Conservation (phyloP, 2,888 invertebrate genomes). For the Arenicola marina region DNA sequence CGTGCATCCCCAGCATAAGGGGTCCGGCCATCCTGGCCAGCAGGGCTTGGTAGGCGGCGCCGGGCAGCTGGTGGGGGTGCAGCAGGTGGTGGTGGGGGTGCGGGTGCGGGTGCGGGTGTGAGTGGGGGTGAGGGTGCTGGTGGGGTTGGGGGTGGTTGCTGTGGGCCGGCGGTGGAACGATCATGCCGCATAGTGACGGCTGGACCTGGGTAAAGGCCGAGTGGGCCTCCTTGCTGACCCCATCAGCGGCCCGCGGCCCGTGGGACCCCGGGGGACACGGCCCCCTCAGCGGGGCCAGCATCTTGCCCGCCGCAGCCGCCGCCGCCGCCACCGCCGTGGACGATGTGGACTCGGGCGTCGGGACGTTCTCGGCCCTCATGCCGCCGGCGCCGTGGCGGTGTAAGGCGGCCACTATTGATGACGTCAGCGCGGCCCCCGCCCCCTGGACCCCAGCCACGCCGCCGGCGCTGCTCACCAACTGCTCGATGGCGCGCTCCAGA, state of each 20-base stretch:
- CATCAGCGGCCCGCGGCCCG: not conserved
- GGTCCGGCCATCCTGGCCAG: not conserved
- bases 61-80: not conserved
- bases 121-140: not conserved
- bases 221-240: not conserved
- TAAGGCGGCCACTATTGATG: no score
- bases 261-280: not conserved
- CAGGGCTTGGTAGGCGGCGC: not conserved
- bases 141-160: not conserved
- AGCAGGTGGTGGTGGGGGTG: not conserved
- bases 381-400: no score
- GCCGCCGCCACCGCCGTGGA: not conserved
- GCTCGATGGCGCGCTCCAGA: conserved; percentile 44
- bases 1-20: not conserved
- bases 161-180: not conserved
- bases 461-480: conserved; percentile 28
- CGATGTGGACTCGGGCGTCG: no score
- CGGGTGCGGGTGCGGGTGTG: not conserved
- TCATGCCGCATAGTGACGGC: no score
- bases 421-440: not conserved
- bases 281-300: not conserved
- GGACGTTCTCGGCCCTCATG: no score
- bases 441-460: not conserved
- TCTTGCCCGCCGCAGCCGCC: not conserved
- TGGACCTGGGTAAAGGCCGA: conserved; percentile 8